Evolutionary conservation across 2,888 invertebrate genomes (phyloP), one percentile per base, ranked within the genome.

Genomic region (Hybos culiciformis): DNA sequence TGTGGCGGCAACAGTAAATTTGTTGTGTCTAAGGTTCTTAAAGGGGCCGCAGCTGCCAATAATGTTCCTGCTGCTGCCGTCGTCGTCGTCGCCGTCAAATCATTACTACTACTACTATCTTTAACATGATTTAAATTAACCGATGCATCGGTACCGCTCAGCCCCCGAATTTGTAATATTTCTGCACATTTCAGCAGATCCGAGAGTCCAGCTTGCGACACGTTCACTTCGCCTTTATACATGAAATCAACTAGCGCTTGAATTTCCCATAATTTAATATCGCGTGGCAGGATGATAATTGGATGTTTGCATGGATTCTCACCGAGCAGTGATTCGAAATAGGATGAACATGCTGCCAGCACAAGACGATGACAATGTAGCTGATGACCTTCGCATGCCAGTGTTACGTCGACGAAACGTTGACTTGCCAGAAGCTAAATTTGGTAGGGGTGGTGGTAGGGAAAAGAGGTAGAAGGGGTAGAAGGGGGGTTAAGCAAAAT

Each of bases 221-320:
- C 85, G 58, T 85, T 86, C 24, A 87, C 87, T 61, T 88, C 87
- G 0, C 87, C 88, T 58, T 84, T 84, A 63, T 88, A 88, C 87
- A 88, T 88, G 59, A 87, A 88, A 65, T 86, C 86, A 26, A 88
- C 85, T 36, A 88, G 67, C 0, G 85, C 85, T 56, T 87, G 84
- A 66, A 88, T 81, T 56, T 87, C 86, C 68, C 83, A 83, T 59
- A 85, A 78, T 58, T 77, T 79, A 71, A 87, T 82, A 56, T 87
- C 87, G 55, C 82, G 77, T 73, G 87, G 83, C 47, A 86, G 73
- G 45, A 88, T 78, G 15, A 67, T 77, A 24, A 87, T 85, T 11
- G 86, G 84, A 63, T 88, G 86, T 55, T 83, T 82, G 67, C 86
- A 86, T 0, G 86, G 85, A 67, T 86, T 86, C 63, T 85, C 82